Evolutionary conservation across 2,888 invertebrate species (phyloP), one percentile per base, ranked within the genome.

Genomic region (Toxonevra muliebris): DNA sequence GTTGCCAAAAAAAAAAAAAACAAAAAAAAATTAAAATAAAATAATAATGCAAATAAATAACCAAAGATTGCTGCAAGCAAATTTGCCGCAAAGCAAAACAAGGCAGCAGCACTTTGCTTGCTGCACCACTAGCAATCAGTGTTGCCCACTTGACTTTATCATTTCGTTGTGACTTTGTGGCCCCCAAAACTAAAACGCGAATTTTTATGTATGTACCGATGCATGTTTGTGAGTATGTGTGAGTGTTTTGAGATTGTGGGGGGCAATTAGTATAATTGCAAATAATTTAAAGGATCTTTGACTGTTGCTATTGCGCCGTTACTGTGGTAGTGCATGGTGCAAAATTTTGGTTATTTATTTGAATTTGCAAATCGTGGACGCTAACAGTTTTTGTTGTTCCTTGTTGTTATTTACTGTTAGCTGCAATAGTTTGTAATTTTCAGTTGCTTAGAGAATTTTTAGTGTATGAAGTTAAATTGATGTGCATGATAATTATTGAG

Each of bases 221-320:
- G 19, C 7, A 13, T 19, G 15, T 5, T 1, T 19, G 48, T 9
- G 8, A 30, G 55, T 55, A 20, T 11, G 9, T 54, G 30, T n/a
- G 30, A 17, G 9, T 30, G 9, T 61, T 61, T 61, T 41, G 11
- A 48, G 41, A 41, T 55, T 61, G 61, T 48, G n/a, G 48, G 48
- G 48, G 53, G 69, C 71, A 72, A 73, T 74, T 72, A 69, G 68
- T 70, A 61, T 72, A 72, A 73, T 73, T 73, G 71, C 55, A 53
- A 48, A 72, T 73, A 73, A 75, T 73, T 76, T 72, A 66, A 74
- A 71, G 73, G 70, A 76, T 72, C 68, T 73, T 74, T 75, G 72
- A 68, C 64, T 68, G 66, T 64, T 19, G 67, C 61, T 59, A 20
- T 53, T 65, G 60, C 65, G 45, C 30, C 30, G 30, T 30, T 30